Evolutionary conservation across 2,888 invertebrate species (phyloP), one percentile per base, ranked within the genome.

Genomic region (Tuta absoluta): DNA sequence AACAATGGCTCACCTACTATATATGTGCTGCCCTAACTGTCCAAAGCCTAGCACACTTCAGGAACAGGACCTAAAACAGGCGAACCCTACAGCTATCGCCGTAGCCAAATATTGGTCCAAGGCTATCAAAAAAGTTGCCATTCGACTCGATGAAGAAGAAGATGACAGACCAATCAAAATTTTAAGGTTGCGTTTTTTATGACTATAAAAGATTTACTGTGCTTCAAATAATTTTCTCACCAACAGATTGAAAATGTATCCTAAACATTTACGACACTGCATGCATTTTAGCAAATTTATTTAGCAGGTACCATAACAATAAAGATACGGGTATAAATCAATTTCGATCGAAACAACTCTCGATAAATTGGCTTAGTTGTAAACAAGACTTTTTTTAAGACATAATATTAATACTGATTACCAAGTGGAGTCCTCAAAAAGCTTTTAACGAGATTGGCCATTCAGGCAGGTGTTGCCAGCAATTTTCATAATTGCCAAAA

Each of bases 401-500:
- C n/a, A 17, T 1, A 2, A 4, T 37, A 8, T 45, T 45, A 45
- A 45, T 45, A 17, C 45, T 45, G 45, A 45, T 45, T 17, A 45
- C 17, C 45, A 45, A 45, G n/a, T 45, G 45, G n/a, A 45, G n/a
- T 45, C 2, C 45, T 45, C 45, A n/a, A 58, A 38, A 58, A 58
- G 38, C 21, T 37, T 38, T 58, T 38, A 38, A 58, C 58, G 5
- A 58, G 38, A 58, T 58, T 58, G 21, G 33, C 33, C 33, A 33
- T 33, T 33, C 33, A 33, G 38, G 17, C 49, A 61, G 61, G 61
- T 61, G 61, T 61, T 61, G n/a, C 21, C 24, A 61, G 49, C 61
- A 61, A 60, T 60, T 48, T 19, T 11, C 12, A 37, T 19, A 63
- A 72, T 66, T 57, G 33, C 61, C 64, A 63, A 57, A 72, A 75